These are phyloP conservation scores for Neomorphus geoffroyi DNA, from an alignment of 2,797 vertebrate species.

Conservation along the genomic window DNA sequence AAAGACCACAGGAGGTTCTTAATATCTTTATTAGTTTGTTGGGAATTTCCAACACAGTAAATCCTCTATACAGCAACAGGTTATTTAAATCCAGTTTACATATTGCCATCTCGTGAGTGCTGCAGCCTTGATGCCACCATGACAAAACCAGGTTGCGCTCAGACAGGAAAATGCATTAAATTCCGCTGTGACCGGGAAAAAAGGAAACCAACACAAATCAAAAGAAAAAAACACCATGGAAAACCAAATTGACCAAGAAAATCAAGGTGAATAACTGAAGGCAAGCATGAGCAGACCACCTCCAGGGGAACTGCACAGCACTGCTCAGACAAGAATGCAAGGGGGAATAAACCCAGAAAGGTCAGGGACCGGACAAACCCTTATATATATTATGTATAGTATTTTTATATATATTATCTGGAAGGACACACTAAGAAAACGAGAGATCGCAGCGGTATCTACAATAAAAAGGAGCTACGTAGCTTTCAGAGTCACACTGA, in stretches of 20 bases:
- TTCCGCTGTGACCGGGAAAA: conserved; percentile 44
- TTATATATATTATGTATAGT: conserved; percentile 74
- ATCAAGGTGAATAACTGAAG: not conserved
- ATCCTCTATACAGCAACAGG: conserved; percentile 70
- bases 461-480: conserved; percentile 69
- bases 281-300: conserved; percentile 38
- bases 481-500: conserved; percentile 70
- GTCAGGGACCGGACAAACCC: not conserved
- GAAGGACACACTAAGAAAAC: conserved; percentile 70
- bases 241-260: conserved; percentile 28
- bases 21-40: conserved; percentile 73
- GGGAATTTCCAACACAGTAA: conserved; percentile 61
- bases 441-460: conserved; percentile 60
- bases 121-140: conserved; percentile 35
- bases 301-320: conserved; percentile 63
- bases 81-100: conserved; percentile 68
- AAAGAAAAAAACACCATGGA: conserved; percentile 16
- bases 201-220: conserved; percentile 7
- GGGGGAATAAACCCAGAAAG: not conserved
- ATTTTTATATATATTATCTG: conserved; percentile 76
- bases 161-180: conserved; percentile 65
- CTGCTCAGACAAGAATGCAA: conserved; percentile 34
- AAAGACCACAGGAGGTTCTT: conserved; percentile 39
- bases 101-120: conserved; percentile 56
- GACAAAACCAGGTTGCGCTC: conserved; percentile 67